phyloP scores from a whole-genome alignment of 1,140 invertebrate species.

The Pseudomyrmex flavicornis region DNA sequence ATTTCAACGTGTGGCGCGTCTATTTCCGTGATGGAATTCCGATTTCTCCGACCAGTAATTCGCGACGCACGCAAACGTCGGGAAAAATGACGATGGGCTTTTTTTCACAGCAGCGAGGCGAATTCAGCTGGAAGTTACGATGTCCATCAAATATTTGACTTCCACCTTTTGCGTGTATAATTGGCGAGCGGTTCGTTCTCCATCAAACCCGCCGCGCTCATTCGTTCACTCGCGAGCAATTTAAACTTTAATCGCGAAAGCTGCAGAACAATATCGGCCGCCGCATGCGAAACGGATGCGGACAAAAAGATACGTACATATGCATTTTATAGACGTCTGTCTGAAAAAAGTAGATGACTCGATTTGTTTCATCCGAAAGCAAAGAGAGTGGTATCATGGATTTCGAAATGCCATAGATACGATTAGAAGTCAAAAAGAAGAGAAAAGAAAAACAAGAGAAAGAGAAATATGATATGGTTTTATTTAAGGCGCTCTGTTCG shows the following conservation, averaged over 20 bases:
- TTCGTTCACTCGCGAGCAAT: conserved; percentile 31
- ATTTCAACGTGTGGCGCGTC: background rate
- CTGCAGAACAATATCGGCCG: conserved; percentile 48
- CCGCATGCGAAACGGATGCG: conserved; percentile 26
- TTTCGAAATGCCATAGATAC: background rate
- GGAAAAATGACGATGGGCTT: conserved; percentile 3
- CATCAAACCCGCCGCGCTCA: conserved; percentile 31
- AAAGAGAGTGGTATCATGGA: background rate
- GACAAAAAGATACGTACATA: conserved; percentile 47
- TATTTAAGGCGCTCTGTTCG: too few relatives aligned
- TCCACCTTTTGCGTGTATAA: conserved; percentile 53
- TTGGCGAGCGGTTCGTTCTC: conserved; percentile 19
- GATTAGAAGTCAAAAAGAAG: background rate
- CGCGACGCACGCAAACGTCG: conserved; percentile 14
- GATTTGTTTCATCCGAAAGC: conserved; percentile 23
- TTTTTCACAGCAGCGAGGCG: background rate
- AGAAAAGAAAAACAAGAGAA: background rate
- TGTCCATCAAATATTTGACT: conserved; percentile 54
- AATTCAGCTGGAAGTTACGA: conserved; percentile 44
- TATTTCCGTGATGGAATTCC: background rate
- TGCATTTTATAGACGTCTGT: conserved; percentile 2
- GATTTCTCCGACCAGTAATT: conserved; percentile 29
- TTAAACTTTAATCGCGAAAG: conserved; percentile 61
- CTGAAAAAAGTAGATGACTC: background rate
- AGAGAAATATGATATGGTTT: background rate